A percentile compares a stretch with the other conserved stretches of the same genome.
Conservation (phyloP, 2,888 invertebrate genomes). For the Mycalesis mineus region DNA sequence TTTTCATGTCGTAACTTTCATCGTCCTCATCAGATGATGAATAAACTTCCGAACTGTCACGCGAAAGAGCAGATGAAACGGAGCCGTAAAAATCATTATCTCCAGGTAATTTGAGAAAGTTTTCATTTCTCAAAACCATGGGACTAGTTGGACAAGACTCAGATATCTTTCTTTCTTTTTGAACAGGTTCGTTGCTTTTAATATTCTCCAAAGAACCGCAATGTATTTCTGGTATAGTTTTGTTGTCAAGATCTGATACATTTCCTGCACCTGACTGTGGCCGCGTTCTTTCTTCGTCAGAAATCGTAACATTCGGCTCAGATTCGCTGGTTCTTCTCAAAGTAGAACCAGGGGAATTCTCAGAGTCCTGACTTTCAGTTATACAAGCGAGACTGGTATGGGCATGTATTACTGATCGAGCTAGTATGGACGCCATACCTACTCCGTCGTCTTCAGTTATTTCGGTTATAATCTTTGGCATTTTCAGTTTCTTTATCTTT, state of each 20-base stretch:
- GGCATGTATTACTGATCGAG: constrained; percentile 80
- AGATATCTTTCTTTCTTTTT: constrained; percentile 50
- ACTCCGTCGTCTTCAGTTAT: constrained; percentile 71
- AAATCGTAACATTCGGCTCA: constrained; percentile 51
- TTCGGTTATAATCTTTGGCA: constrained; percentile 56
- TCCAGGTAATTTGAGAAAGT: constrained; percentile 58
- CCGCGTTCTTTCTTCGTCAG: constrained; percentile 41
- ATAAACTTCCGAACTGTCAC: constrained; percentile 67
- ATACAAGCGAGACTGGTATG: constrained; percentile 79
- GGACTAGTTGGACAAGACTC: constrained; percentile 72
- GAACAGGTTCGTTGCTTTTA: constrained; percentile 39
- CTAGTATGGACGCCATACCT: constrained; percentile 82
- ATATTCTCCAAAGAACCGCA: constrained; percentile 63
- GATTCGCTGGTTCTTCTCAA: constrained; percentile 64
- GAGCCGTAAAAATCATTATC: constrained; percentile 62
- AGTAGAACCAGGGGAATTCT: constrained; percentile 61
- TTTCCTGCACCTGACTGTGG: constrained; percentile 26
- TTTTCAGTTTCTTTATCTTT: constrained; percentile 63
- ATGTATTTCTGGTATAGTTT: constrained; percentile 52
- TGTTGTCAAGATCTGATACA: constrained; percentile 21
- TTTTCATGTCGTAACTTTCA: constrained; percentile 69
- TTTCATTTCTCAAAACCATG: constrained; percentile 52
- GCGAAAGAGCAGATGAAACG: constrained; percentile 63
- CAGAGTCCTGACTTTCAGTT: constrained; percentile 74
- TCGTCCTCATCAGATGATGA: constrained; percentile 68